phyloP scores from a whole-genome alignment of 2,888 invertebrate genomes.

The Stegophylla sp. region DNA sequence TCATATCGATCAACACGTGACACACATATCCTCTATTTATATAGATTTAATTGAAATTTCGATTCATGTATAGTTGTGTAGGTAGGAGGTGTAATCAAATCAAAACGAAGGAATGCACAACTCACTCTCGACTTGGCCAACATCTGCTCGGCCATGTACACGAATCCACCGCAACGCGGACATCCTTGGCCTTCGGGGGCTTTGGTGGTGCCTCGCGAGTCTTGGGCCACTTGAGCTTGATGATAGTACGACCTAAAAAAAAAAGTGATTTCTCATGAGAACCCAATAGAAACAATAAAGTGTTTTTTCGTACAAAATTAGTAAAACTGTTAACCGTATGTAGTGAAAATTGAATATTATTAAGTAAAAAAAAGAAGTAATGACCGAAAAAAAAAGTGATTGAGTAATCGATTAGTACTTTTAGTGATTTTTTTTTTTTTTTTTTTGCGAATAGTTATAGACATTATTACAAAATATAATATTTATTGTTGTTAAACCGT shows the following conservation, averaged over 20 bases:
- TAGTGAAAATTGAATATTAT: no score
- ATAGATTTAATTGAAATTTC: constrained; percentile 31
- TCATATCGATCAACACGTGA: constrained; percentile 44
- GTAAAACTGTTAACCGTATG: constrained; percentile 27
- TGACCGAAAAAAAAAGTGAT: constrained; percentile 15
- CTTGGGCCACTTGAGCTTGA: constrained; percentile 58
- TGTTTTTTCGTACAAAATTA: background rate
- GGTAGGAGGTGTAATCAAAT: no score
- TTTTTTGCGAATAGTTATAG: constrained; percentile 16
- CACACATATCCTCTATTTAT: constrained; percentile 28
- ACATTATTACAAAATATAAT: no score
- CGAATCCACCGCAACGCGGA: constrained; percentile 86
- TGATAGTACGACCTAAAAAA: constrained; percentile 45
- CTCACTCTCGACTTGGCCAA: constrained; percentile 87
- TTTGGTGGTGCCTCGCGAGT: constrained; percentile 73
- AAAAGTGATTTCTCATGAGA: background rate
- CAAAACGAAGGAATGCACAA: constrained; percentile 62
- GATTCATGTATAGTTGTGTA: background rate
- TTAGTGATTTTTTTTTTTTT: constrained; percentile 14
- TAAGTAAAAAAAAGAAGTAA: background rate
- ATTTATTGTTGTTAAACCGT: no score
- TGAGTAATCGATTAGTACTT: constrained; percentile 34
- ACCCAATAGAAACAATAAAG: background rate
- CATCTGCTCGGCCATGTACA: constrained; percentile 92
- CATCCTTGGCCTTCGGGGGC: constrained; percentile 87